Evolutionary conservation across 1,140 invertebrate species (phyloP).

Genomic region (Sarcophaga peregrina): DNA sequence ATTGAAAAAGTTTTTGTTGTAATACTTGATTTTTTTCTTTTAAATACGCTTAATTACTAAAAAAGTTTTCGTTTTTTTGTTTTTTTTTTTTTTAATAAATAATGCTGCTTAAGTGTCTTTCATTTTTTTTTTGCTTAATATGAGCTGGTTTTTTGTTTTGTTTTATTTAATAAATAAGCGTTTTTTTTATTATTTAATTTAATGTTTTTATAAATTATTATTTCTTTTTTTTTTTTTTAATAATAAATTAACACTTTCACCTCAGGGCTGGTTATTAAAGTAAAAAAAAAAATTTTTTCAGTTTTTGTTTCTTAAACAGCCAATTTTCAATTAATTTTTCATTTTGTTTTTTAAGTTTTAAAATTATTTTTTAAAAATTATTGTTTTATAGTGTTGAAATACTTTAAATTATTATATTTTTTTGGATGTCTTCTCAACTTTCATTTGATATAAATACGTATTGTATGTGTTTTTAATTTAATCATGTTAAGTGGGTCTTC

Average conservation of each 20-base stretch:
- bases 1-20: not conserved
- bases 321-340: no score
- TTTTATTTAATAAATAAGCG: constrained; percentile 43
- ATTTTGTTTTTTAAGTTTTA: no score
- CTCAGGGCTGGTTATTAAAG: no score
- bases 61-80: not conserved
- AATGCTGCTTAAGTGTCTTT: constrained; percentile 25
- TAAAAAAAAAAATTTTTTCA: no score
- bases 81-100: not conserved
- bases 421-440: no score
- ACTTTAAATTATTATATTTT: no score
- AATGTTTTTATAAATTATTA: constrained; percentile 22
- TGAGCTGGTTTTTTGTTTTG: constrained; percentile 31
- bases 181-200: constrained; percentile 39
- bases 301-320: no score
- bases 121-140: constrained; percentile 25
- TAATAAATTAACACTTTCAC: not conserved
- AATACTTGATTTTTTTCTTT: constrained; percentile 31
- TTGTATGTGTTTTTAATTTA: no score
- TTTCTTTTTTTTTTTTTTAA: not conserved
- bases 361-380: no score
- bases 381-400: no score
- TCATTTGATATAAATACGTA: no score
- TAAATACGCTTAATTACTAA: not conserved
- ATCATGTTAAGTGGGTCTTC: no score